These are phyloP conservation scores for Xyrichtys novacula DNA, from an alignment of 2,797 vertebrate genomes.

Conservation along the genomic window DNA sequence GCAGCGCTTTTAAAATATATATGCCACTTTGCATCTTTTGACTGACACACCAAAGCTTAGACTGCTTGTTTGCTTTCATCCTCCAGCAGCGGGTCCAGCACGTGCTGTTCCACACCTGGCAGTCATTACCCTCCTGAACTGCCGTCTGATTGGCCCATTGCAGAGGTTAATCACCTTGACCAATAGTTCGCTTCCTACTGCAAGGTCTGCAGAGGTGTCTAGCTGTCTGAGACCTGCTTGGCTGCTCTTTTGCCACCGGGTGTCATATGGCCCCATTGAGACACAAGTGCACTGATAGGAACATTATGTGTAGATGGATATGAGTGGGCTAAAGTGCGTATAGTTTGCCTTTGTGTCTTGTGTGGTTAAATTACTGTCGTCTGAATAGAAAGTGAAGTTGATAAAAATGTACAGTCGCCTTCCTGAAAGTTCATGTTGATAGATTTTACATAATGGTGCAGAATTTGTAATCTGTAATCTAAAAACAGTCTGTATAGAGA, in stretches of 20 bases:
- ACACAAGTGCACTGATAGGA: slow-evolving; percentile 9
- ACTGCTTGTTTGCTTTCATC: slow-evolving; percentile 48
- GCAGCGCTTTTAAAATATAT: slow-evolving; percentile 1
- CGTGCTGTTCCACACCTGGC: slow-evolving; percentile 69
- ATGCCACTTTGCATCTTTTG: slow-evolving; percentile 29
- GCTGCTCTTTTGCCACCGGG: slow-evolving; percentile 33
- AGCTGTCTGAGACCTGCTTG: slow-evolving; percentile 12
- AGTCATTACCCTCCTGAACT: slow-evolving; percentile 68
- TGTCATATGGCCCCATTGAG: slow-evolving; percentile 14
- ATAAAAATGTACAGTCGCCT: too few species aligned
- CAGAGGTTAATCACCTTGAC: slow-evolving; percentile 74
- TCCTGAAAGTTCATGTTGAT: too few species aligned
- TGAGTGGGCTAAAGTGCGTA: neutral
- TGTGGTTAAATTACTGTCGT: neutral
- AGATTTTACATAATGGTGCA: too few species aligned
- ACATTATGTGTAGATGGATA: neutral
- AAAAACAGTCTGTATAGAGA: too few species aligned
- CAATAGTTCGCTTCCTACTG: slow-evolving; percentile 60
- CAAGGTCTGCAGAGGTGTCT: slow-evolving; percentile 45
- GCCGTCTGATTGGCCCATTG: slow-evolving; percentile 66
- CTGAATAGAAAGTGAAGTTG: too few species aligned
- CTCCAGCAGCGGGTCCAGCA: slow-evolving; percentile 20
- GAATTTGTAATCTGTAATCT: too few species aligned
- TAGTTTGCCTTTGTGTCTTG: neutral
- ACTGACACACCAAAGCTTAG: slow-evolving; percentile 7